Evolutionary conservation across 2,113 vertebrate species (phyloP), one percentile per base, ranked within the genome.

Genomic region (Xenopus borealis): DNA sequence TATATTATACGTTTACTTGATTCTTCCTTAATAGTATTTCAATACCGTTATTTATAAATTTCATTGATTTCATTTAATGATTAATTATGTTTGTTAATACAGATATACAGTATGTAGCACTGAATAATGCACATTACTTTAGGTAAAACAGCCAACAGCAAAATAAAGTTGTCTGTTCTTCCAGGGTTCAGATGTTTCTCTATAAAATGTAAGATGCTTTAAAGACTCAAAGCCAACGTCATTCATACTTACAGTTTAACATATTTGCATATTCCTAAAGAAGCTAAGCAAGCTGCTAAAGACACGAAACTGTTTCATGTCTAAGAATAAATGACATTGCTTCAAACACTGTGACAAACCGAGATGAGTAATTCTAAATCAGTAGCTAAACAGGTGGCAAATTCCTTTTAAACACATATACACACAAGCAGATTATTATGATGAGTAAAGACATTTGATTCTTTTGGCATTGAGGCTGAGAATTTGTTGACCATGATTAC

Each of bases 341-440:
- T 57, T 47, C 67, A 52, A 45, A 45, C 19, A 33, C 65, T 75
- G 71, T 73, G 47, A 66, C 50, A 73, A 73, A 66, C 61, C 59
- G 33, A 40, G 33, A 40, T 40, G 6, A 40, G 33, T 40, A 40
- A 40, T 40, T 40, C 33, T 40, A 6, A 40, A 40, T 40, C 33
- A 40, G 2, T 40, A 40, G 33, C 5, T 40, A 40, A 40, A 40
- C 33, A 40, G 33, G 33, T 40, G 72, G 72, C 57, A 75, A 68
- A 75, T 62, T 75, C 45, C 58, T 75, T 67, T 75, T 68, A 58
- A 75, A 75, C 53, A 66, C 19, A 40, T 27, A n/a, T 27, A 40
- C 30, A 64, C 3, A 64, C 1, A 64, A 9, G 7, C 33, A 64
- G 30, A 62, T 61, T 68, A 68, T 75, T 75, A 47, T 67, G 33